These are phyloP conservation scores for Lipotes vexillifer DNA, from an alignment of 2,113 vertebrate genomes.

Conservation along the genomic window DNA sequence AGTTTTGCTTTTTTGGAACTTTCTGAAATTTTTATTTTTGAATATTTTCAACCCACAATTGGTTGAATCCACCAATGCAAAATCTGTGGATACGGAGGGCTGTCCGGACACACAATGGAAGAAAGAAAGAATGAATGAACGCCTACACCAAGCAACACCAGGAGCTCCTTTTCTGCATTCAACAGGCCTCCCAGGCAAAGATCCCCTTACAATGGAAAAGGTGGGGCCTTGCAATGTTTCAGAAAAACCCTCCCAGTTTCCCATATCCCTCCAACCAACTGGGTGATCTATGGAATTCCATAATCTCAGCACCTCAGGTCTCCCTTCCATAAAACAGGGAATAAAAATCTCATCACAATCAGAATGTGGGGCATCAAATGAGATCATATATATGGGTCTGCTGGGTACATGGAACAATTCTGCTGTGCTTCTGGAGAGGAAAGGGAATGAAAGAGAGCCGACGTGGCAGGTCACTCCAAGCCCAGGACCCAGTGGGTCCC, in stretches of 20 bases:
- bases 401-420: fast-evolving
- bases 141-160: not conserved
- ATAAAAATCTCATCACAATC: not conserved
- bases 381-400: not conserved
- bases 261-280: fast-evolving
- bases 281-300: not conserved
- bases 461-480: fast-evolving
- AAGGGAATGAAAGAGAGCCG: not conserved
- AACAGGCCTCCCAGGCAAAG: not conserved
- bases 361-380: not conserved
- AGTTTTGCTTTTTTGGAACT: not conserved
- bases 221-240: not conserved
- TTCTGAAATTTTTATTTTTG: not conserved
- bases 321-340: not conserved
- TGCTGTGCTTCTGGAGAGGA: not conserved
- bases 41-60: not conserved
- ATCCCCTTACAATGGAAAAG: not conserved
- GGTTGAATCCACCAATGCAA: not conserved
- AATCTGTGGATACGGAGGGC: not conserved
- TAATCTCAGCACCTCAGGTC: not conserved
- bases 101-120: not conserved
- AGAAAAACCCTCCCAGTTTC: not conserved
- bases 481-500: fast-evolving
- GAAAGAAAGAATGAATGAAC: not conserved
- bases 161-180: not conserved